Evolutionary conservation across 2,888 invertebrate species (phyloP).

Genomic region (Megamerina dolium): DNA sequence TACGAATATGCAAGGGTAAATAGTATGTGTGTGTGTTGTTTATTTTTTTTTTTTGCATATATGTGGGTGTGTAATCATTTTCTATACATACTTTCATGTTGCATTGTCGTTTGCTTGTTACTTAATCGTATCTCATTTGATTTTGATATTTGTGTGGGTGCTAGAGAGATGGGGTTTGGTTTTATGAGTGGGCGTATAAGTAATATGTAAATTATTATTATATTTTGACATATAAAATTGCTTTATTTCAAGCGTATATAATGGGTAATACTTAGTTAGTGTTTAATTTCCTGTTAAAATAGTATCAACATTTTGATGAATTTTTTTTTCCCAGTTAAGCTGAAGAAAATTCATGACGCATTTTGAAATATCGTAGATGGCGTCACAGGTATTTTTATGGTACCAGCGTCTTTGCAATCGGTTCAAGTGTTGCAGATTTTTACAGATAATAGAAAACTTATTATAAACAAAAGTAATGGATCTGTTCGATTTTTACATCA

Average conservation of each 20-base stretch:
- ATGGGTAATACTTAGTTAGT: conserved; percentile 11
- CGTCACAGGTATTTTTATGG: too few species aligned
- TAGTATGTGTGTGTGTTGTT: background rate
- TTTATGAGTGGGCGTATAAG: conserved; percentile 15
- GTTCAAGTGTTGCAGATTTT: too few species aligned
- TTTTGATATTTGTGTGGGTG: background rate
- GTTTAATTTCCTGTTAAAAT: conserved; percentile 11
- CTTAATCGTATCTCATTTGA: background rate
- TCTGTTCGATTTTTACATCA: too few species aligned
- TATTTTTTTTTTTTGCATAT: background rate
- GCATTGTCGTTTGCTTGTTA: too few species aligned
- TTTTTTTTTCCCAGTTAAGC: conserved; percentile 2
- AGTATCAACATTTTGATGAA: background rate
- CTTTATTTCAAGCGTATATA: conserved; percentile 15
- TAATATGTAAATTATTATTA: conserved; percentile 19
- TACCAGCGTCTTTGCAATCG: too few species aligned
- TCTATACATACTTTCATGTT: too few species aligned
- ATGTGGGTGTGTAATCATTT: background rate
- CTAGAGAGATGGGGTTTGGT: too few species aligned
- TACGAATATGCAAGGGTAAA: background rate
- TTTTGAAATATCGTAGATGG: too few species aligned
- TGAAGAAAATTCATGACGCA: background rate
- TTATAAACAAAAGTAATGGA: too few species aligned
- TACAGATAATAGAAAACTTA: too few species aligned
- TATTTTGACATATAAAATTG: conserved; percentile 17